These are phyloP conservation scores for Synergus laeviventris DNA, from an alignment of 2,888 invertebrate genomes.

Conservation along the genomic window DNA sequence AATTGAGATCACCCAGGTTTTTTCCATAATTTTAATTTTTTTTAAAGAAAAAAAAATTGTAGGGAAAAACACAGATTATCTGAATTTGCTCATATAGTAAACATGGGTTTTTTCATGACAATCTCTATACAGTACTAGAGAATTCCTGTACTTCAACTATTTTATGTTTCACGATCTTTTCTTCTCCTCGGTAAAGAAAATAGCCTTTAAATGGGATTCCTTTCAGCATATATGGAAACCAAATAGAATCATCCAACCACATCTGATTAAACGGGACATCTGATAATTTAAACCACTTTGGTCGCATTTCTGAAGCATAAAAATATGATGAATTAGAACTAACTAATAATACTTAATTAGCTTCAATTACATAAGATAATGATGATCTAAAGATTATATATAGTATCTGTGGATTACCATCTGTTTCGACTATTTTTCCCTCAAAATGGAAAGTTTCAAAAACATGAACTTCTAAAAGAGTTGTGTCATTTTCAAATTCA, in stretches of 20 bases:
- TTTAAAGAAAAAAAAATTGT: too few species aligned
- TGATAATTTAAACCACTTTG: slow-evolving; percentile 81
- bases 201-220: slow-evolving; percentile 76
- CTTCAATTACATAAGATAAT: background rate
- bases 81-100: too few species aligned
- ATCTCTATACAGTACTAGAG: background rate
- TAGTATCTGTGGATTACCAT: slow-evolving; percentile 70
- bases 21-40: too few species aligned
- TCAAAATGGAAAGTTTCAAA: slow-evolving; percentile 78
- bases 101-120: too few species aligned
- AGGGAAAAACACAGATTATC: too few species aligned
- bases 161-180: slow-evolving; percentile 9
- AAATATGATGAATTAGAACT: slow-evolving; percentile 49
- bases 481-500: slow-evolving; percentile 80
- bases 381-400: background rate
- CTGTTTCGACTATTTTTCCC: slow-evolving; percentile 80
- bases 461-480: slow-evolving; percentile 82
- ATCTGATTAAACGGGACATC: slow-evolving; percentile 81
- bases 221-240: slow-evolving; percentile 82
- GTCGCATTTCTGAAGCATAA: slow-evolving; percentile 80
- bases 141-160: slow-evolving; percentile 3
- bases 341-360: background rate
- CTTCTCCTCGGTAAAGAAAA: slow-evolving; percentile 44
- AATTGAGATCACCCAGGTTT: too few species aligned
- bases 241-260: slow-evolving; percentile 84